These are phyloP conservation scores for Tapera naevia DNA, from an alignment of 2,797 vertebrate species.

Conservation along the genomic window DNA sequence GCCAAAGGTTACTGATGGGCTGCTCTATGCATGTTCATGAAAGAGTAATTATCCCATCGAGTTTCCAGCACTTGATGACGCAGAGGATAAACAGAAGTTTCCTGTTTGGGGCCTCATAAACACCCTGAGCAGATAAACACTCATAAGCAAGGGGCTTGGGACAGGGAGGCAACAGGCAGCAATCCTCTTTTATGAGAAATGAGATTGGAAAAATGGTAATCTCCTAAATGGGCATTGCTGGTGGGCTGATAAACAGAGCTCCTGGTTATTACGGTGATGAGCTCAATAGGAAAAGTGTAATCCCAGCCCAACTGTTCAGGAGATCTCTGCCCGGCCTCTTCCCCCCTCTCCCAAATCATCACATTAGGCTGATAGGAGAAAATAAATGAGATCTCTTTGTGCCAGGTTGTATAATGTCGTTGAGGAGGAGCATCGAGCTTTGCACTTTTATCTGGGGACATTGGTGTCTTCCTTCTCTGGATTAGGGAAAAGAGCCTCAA, in stretches of 20 bases:
- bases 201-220: conserved; percentile 80
- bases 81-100: conserved; percentile 64
- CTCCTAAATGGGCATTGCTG: conserved; percentile 77
- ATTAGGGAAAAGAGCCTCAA: background rate
- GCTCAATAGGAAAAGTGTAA: conserved; percentile 68
- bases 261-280: conserved; percentile 76
- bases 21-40: background rate
- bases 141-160: conserved; percentile 27
- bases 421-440: conserved; percentile 35
- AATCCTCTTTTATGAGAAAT: conserved; percentile 82
- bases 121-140: conserved; percentile 61
- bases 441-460: conserved; percentile 14
- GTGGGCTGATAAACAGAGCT: conserved; percentile 74
- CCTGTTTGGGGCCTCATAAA: conserved; percentile 55
- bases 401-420: conserved; percentile 59
- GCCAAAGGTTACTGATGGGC: conserved; percentile 25
- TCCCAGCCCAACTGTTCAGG: conserved; percentile 73
- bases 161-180: conserved; percentile 16
- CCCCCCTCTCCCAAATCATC: conserved; percentile 48
- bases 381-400: conserved; percentile 45
- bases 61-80: conserved; percentile 58
- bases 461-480: background rate
- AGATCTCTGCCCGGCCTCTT: conserved; percentile 42
- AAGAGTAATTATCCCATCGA: conserved; percentile 51
- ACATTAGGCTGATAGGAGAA: conserved; percentile 77